These are phyloP conservation scores for Stramonita haemastoma DNA, from an alignment of 2,888 invertebrate genomes.

Conservation along the genomic window DNA sequence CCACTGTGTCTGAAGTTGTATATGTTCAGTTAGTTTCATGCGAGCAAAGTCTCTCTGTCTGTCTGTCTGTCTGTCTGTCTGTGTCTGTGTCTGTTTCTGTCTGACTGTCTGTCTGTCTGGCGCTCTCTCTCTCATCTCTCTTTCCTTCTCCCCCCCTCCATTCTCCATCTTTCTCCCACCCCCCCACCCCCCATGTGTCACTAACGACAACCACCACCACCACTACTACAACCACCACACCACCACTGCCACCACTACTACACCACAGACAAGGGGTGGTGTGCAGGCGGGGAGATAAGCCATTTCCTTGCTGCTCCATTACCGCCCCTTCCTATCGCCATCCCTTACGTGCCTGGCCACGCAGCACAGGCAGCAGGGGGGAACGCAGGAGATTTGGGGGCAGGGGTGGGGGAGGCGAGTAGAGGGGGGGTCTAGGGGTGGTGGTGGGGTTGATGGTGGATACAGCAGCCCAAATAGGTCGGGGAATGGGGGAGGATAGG, in stretches of 20 bases:
- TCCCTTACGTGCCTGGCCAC: conserved; percentile 3
- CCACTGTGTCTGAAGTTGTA: too few species aligned
- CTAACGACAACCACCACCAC: neutral
- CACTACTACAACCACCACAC: too few species aligned
- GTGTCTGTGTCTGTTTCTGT: too few species aligned
- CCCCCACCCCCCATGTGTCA: neutral
- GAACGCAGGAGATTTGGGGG: neutral
- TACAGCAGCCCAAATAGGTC: neutral
- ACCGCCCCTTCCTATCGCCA: conserved; percentile 34
- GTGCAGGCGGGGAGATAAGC: conserved; percentile 18
- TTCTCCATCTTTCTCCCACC: neutral
- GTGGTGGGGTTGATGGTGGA: neutral
- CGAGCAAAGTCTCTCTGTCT: too few species aligned
- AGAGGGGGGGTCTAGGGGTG: neutral
- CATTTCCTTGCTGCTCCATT: conserved; percentile 39
- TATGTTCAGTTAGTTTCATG: too few species aligned
- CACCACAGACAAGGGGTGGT: neutral
- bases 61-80: too few species aligned
- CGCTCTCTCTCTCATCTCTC: neutral
- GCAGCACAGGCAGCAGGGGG: neutral
- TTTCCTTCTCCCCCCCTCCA: neutral
- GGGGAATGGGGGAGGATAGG: neutral
- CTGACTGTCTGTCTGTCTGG: too few species aligned
- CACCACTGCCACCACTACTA: too few species aligned
- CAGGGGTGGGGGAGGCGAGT: too few species aligned